Evolutionary conservation across 2,888 invertebrate genomes (phyloP), one percentile per base, ranked within the genome.

Genomic region (Melanchra persicariae): DNA sequence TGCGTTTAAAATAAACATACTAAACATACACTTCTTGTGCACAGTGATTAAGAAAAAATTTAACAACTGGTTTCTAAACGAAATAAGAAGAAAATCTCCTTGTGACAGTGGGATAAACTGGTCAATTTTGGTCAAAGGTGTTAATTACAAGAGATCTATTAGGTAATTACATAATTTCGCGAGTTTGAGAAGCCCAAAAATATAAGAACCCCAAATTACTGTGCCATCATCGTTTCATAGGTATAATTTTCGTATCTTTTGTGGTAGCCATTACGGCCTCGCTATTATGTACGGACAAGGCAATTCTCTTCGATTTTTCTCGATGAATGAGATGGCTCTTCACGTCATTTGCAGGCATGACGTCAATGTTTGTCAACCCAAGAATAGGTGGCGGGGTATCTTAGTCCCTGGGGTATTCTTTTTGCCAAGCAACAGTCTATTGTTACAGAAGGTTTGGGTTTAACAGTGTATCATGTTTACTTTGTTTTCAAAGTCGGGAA

Each of bases 251-350:
- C 40, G 55, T 40, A 24, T 68, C 58, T 65, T 71, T 77, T 81
- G 77, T 81, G 55, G 45, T 70, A n/a, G 40, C 55, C 40, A 51
- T 68, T 62, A 58, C 55, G 49, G 61, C 8, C 51, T 75, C 24
- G 10, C 62, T 47, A 79, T 77, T 79, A 81, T 79, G 34, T 58
- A 52, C 19, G 55, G n/a, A 69, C 61, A 55, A 82, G 79, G 73
- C 72, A 59, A 74, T 74, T 69, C 61, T 72, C 64, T 67, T 82
- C 70, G 67, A 82, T 72, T 54, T 79, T 81, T 75, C 59, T 57
- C 83, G 58, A 79, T 81, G 83, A 81, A 81, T 82, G 19, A 81
- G 81, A 82, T 34, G 61, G 81, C 82, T 81, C 71, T 82, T 55
- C 45, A 72, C 55, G 72, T 79, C 83, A 79, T 64, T 82, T 61